These are phyloP conservation scores for Leptinotarsa defecta DNA, from an alignment of 1,140 invertebrate genomes.

Conservation along the genomic window DNA sequence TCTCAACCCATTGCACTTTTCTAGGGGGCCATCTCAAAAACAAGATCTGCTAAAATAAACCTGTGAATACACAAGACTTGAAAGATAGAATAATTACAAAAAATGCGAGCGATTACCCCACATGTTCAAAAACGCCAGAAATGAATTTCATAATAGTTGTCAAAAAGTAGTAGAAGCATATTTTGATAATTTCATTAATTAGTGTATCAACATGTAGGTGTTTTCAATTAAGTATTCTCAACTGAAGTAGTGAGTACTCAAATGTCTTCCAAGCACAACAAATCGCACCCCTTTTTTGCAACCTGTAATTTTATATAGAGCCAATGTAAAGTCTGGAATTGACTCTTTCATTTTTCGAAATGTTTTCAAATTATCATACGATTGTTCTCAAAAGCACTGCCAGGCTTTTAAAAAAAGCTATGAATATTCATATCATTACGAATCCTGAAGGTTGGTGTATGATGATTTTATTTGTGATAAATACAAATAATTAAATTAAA, in stretches of 20 bases:
- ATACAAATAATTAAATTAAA: no score
- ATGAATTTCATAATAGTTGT: neutral
- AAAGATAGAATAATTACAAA: neutral
- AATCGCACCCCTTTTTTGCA: neutral
- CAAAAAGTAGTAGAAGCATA: neutral
- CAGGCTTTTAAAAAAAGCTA: no score
- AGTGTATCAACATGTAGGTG: neutral
- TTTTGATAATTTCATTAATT: neutral
- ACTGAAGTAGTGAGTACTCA: neutral
- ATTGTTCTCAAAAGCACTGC: no score
- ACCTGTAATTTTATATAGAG: neutral
- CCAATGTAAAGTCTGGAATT: neutral
- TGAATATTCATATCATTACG: no score
- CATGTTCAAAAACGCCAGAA: neutral
- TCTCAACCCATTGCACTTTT: neutral
- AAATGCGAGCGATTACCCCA: neutral
- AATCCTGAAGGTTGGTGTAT: no score
- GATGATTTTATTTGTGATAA: no score
- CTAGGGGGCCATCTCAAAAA: neutral
- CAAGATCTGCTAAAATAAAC: neutral
- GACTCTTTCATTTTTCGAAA: no score
- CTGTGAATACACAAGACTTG: neutral
- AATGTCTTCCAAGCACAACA: neutral
- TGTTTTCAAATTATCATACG: no score
- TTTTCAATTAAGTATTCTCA: neutral